These are phyloP conservation scores for Pammene fasciana DNA, from an alignment of 2,888 invertebrate species.

Conservation along the genomic window DNA sequence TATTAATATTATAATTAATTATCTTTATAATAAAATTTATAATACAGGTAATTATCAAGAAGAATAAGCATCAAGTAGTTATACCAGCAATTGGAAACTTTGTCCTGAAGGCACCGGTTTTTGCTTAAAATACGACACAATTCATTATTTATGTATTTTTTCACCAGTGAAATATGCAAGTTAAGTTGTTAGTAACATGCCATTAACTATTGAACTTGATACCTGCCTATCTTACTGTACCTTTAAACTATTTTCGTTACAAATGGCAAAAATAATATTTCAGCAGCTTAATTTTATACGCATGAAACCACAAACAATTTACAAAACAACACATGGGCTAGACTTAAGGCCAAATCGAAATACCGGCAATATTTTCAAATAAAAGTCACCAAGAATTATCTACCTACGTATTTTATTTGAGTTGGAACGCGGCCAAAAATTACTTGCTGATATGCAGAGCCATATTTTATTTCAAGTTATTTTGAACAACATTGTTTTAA, in stretches of 20 bases:
- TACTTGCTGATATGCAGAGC: slow-evolving; percentile 29
- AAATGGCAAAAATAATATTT: background rate
- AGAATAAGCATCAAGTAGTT: too few relatives aligned
- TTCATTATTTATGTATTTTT: too few relatives aligned
- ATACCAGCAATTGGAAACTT: too few relatives aligned
- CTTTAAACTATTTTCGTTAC: background rate
- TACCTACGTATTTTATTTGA: slow-evolving; percentile 22
- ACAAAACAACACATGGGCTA: slow-evolving; percentile 14
- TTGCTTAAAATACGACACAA: too few relatives aligned
- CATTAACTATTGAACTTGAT: too few relatives aligned
- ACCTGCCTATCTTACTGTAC: too few relatives aligned
- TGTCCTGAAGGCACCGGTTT: too few relatives aligned
- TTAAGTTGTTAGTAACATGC: too few relatives aligned
- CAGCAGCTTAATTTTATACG: background rate
- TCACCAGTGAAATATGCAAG: too few relatives aligned
- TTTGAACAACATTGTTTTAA: slow-evolving; percentile 18
- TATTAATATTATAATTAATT: too few relatives aligned
- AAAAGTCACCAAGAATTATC: slow-evolving; percentile 30
- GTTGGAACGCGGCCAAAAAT: slow-evolving; percentile 22
- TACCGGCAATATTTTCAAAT: slow-evolving; percentile 26
- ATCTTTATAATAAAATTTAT: too few relatives aligned
- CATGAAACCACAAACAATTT: slow-evolving; percentile 14
- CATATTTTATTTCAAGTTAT: slow-evolving; percentile 31
- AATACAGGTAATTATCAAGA: too few relatives aligned
- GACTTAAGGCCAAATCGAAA: slow-evolving; percentile 23